A percentile compares a stretch with the other conserved stretches of the same genome.
These are phyloP conservation scores for Terebella lapidaria DNA, from an alignment of 2,888 invertebrate species.

Conservation along the genomic window DNA sequence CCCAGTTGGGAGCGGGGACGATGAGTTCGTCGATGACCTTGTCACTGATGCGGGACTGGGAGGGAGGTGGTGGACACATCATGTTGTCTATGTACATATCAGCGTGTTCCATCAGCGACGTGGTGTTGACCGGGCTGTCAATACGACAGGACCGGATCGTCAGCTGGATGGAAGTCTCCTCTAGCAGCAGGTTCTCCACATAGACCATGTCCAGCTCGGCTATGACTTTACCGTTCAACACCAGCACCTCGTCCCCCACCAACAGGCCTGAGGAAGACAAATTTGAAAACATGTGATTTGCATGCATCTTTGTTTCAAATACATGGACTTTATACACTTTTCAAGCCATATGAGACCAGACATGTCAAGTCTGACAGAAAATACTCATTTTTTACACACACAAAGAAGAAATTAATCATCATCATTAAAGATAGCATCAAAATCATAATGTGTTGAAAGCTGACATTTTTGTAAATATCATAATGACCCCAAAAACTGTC, in stretches of 20 bases:
- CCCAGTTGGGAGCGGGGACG: conserved; percentile 93
- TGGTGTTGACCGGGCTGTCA: conserved; percentile 57
- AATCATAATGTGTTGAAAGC: no score
- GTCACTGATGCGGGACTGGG: conserved; percentile 64
- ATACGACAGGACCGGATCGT: conserved; percentile 90
- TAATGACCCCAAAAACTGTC: no score
- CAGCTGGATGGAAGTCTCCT: conserved; percentile 88
- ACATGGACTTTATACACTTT: no score
- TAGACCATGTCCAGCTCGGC: conserved; percentile 99
- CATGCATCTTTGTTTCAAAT: no score
- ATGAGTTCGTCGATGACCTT: conserved; percentile 85
- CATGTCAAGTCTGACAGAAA: no score
- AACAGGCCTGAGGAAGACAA: conserved; percentile 71
- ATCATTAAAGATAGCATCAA: no score
- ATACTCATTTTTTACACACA: no score
- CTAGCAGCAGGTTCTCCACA: conserved; percentile 91
- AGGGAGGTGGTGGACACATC: conserved; percentile 93
- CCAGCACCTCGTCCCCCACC: conserved; percentile 97
- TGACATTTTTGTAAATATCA: no score
- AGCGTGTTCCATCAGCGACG: conserved; percentile 66
- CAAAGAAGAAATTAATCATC: no score
- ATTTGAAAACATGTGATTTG: no score
- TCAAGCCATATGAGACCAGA: no score
- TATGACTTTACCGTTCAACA: conserved; percentile 96
- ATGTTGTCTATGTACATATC: conserved; percentile 92